Evolutionary conservation across 1,140 invertebrate species (phyloP), one percentile per base, ranked within the genome.

Genomic region (Stratiolaelaps scimitus): DNA sequence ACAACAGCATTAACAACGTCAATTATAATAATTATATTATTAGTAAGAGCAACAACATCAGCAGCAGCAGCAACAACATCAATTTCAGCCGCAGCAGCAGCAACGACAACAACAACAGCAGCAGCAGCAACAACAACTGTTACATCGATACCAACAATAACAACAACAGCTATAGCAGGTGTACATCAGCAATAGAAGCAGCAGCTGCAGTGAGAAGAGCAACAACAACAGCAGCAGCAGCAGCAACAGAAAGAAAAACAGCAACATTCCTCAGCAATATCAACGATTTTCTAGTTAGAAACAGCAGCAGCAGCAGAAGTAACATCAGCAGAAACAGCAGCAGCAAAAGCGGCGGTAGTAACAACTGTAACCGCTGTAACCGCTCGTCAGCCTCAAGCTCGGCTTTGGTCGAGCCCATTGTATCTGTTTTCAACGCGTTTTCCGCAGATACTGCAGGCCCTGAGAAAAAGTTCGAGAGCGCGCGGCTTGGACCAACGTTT

Each of bases 141-240:
- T 7, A 48, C 47, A 48, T 20, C 47, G 26, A 48, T 28, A 48
- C 19, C 47, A 48, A 28, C 47, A 28, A 48, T 7, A 48, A 48
- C 47, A 48, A 48, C 47, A 48, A 48, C 15, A 48, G 47, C 47
- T 20, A 48, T 7, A 48, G 26, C 26, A 48, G 19, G 19, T 48
- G 53, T 29, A 23, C 53, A 60, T 29, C 53, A 60, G 20, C 53
- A 60, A 15, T 15, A 60, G 20, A 26, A 60, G 23, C 53, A 60
- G 23, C 17, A 20, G 15, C 23, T 20, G 20, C 15, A 20, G 15
- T 15, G 2, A 19, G 15, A 60, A 60, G 23, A 20, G 26, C 53
- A 1, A 60, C 53, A 15, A 26, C 53, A 15, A 23, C 53, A 60
- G 34, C 53, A 60, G 26, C 15, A 60, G 26, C 53, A 20, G 15